These are phyloP conservation scores for Eurystomus glaucurus DNA, from an alignment of 2,797 vertebrate genomes.

Conservation along the genomic window DNA sequence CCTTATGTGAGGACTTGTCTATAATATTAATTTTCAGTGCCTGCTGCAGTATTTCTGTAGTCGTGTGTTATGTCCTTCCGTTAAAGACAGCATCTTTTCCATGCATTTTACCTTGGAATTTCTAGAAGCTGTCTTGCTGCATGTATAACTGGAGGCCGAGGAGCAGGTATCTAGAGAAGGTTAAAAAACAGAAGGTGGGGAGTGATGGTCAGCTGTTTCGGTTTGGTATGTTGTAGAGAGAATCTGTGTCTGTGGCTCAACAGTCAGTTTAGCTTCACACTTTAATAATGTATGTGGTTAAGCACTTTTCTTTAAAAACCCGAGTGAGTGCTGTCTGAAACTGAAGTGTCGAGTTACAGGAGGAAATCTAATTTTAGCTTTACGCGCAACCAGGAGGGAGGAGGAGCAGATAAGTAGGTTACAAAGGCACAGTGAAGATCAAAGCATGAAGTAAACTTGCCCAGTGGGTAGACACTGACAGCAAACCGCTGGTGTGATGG, in stretches of 20 bases:
- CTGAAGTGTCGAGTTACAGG: background rate
- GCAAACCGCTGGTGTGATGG: background rate
- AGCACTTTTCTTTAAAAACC: background rate
- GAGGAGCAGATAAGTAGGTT: background rate
- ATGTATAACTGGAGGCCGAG: rapidly evolving
- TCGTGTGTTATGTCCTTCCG: background rate
- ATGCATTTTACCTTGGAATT: background rate
- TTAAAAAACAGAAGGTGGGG: background rate
- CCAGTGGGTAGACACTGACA: background rate
- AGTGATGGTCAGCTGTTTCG: background rate
- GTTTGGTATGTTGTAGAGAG: background rate
- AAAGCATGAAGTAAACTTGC: background rate
- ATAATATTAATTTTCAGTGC: background rate
- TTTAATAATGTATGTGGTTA: background rate
- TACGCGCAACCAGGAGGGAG: background rate
- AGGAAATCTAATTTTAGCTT: background rate
- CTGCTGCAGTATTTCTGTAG: background rate
- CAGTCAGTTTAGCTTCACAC: background rate
- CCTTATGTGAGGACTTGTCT: background rate
- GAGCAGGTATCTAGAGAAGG: background rate
- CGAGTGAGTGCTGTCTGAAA: background rate
- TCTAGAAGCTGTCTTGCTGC: background rate
- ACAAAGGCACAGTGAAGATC: background rate
- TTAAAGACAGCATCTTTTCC: background rate
- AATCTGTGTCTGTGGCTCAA: background rate